Percentiles rank a stretch among this genome's conserved stretches.
Evolutionary conservation across 2,797 vertebrate genomes (phyloP).

Genomic region (Liparis tanakae): DNA sequence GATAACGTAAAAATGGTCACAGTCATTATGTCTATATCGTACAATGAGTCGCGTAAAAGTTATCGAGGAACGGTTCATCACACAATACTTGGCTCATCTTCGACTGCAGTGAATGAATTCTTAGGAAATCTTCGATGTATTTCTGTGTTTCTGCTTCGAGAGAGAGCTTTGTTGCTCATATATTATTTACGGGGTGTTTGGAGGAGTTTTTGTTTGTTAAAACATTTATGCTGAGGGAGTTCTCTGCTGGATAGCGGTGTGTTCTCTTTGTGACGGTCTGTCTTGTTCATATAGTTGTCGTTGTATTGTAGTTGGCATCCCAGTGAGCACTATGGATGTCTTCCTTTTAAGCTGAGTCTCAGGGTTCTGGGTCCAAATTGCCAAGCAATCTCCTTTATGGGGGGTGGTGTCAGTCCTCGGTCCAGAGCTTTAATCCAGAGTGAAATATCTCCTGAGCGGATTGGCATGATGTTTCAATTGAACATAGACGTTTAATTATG

Average conservation of each 20-base stretch:
- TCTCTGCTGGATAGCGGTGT: background rate
- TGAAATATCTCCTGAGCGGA: too few relatives aligned
- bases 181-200: background rate
- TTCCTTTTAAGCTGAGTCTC: background rate
- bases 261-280: background rate
- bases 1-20: too few relatives aligned
- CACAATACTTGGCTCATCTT: background rate
- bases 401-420: background rate
- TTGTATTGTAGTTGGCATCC: background rate
- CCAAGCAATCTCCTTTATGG: background rate
- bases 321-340: too few relatives aligned
- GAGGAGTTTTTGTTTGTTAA: background rate
- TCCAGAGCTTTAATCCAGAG: background rate
- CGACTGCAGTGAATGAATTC: background rate
- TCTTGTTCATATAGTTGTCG: background rate
- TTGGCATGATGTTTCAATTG: too few relatives aligned
- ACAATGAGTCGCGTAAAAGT: too few relatives aligned
- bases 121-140: slow-evolving; percentile 11
- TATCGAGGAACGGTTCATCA: background rate
- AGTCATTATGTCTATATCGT: too few relatives aligned
- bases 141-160: background rate
- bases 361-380: background rate
- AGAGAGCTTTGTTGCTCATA: background rate
- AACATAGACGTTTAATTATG: background rate
- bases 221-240: background rate